Evolutionary conservation across 2,888 invertebrate genomes (phyloP).

Genomic region (Nephrotoma flavescens): DNA sequence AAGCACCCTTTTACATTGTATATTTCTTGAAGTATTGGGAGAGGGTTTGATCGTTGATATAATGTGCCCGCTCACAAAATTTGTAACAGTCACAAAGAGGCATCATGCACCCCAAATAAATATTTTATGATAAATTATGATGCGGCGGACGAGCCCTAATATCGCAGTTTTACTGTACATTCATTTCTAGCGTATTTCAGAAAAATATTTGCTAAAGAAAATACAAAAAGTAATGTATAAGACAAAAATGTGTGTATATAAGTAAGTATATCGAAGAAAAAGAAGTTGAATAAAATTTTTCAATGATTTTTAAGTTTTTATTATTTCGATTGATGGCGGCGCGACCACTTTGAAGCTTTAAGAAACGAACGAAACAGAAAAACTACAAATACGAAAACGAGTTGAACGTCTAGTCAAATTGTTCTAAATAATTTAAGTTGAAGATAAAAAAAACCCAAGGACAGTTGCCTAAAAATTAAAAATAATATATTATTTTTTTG

Average conservation of each 20-base stretch:
- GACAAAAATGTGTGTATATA: neutral
- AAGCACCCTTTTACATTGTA: neutral
- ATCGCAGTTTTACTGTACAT: neutral
- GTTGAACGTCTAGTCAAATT: constrained; percentile 1
- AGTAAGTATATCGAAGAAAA: neutral
- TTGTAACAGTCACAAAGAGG: neutral
- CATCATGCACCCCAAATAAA: no score
- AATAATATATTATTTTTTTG: neutral
- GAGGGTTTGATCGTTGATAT: neutral
- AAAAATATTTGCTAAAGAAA: neutral
- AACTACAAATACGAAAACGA: neutral
- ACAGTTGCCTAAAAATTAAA: neutral
- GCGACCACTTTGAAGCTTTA: neutral
- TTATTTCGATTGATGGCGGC: neutral
- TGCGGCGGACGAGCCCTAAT: no score
- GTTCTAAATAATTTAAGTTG: constrained; percentile 1
- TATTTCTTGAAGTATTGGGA: neutral
- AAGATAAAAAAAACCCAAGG: neutral
- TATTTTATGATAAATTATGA: no score
- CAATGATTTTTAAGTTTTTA: neutral
- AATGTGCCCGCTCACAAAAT: neutral
- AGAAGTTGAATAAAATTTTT: neutral
- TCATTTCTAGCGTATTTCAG: neutral
- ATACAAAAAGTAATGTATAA: neutral
- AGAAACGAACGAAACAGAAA: neutral